A percentile compares a stretch with the other conserved stretches of the same genome.
These are phyloP conservation scores for Zophobas morio DNA, from an alignment of 1,140 invertebrate genomes.

Conservation along the genomic window DNA sequence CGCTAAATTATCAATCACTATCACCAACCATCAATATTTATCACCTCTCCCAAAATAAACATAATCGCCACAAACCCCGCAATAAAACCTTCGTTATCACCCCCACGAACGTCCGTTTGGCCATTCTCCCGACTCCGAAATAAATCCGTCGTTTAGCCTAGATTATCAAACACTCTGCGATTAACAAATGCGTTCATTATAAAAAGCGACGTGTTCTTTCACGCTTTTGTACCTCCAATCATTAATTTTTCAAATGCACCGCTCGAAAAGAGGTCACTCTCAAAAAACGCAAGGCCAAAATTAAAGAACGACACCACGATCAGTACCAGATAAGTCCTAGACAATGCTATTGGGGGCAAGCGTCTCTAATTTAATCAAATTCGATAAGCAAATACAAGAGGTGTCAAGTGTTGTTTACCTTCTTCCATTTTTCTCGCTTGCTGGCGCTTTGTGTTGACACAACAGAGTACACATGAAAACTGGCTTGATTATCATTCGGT, in stretches of 20 bases:
- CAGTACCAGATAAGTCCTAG: too few species aligned
- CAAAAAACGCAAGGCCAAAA: neutral
- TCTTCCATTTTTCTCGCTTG: slow-evolving; percentile 5
- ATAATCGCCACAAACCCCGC: neutral
- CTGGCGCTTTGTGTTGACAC: slow-evolving; percentile 4
- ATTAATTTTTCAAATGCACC: slow-evolving; percentile 12
- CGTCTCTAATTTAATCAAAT: neutral
- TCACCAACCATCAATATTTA: slow-evolving; percentile 13
- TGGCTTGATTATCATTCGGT: slow-evolving; percentile 8
- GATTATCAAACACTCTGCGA: neutral
- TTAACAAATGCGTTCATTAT: neutral
- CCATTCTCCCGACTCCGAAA: neutral
- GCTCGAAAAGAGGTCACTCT: neutral
- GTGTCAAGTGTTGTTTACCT: slow-evolving; percentile 1
- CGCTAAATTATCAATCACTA: neutral
- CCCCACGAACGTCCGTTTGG: slow-evolving; percentile 18
- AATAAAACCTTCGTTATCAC: slow-evolving; percentile 25
- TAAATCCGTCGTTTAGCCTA: neutral
- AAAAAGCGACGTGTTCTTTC: neutral
- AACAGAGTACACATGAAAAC: slow-evolving; percentile 8
- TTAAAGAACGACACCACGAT: neutral
- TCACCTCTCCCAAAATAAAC: neutral
- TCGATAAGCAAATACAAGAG: neutral
- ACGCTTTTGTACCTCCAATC: neutral
- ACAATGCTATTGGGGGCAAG: neutral